Evolutionary conservation across 2,888 invertebrate species (phyloP).

Genomic region (Microctonus aethiopoides): DNA sequence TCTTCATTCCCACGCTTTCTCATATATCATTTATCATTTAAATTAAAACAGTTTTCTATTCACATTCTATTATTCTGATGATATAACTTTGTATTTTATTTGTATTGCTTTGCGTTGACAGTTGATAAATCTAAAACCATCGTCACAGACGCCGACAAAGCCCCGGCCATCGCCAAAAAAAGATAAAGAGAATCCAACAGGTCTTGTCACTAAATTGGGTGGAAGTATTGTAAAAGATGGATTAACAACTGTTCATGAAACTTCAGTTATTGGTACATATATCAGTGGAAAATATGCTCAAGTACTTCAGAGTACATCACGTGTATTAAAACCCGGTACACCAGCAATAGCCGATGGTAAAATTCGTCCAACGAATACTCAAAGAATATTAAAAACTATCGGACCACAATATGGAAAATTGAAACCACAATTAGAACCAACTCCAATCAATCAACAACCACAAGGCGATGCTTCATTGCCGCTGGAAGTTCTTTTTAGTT

Average conservation of each 20-base stretch:
- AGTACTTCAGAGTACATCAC: slow-evolving; percentile 83
- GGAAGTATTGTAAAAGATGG: slow-evolving; percentile 87
- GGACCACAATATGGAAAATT: slow-evolving; percentile 71
- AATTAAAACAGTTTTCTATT: not conserved
- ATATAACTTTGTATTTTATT: not conserved
- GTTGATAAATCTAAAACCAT: slow-evolving; percentile 80
- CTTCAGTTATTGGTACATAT: slow-evolving; percentile 89
- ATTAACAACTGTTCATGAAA: slow-evolving; percentile 85
- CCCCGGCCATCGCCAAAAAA: slow-evolving; percentile 68
- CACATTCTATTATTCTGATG: not conserved
- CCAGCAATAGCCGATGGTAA: slow-evolving; percentile 69
- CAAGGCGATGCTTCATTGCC: slow-evolving; percentile 72
- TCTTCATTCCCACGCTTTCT: slow-evolving; percentile 7
- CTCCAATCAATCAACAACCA: slow-evolving; percentile 71
- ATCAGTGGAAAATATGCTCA: slow-evolving; percentile 91
- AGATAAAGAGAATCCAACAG: slow-evolving; percentile 79
- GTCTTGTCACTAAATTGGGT: slow-evolving; percentile 84
- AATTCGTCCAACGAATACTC: slow-evolving; percentile 75
- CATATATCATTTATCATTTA: not conserved
- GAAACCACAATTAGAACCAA: slow-evolving; percentile 73
- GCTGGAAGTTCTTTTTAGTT: slow-evolving; percentile 71
- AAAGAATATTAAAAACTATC: slow-evolving; percentile 81
- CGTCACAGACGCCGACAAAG: slow-evolving; percentile 70
- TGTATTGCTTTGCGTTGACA: slow-evolving; percentile 42
- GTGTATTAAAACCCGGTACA: slow-evolving; percentile 67